Conservation (phyloP, 2,888 invertebrate species). For the Cyaniris semiargus region DNA sequence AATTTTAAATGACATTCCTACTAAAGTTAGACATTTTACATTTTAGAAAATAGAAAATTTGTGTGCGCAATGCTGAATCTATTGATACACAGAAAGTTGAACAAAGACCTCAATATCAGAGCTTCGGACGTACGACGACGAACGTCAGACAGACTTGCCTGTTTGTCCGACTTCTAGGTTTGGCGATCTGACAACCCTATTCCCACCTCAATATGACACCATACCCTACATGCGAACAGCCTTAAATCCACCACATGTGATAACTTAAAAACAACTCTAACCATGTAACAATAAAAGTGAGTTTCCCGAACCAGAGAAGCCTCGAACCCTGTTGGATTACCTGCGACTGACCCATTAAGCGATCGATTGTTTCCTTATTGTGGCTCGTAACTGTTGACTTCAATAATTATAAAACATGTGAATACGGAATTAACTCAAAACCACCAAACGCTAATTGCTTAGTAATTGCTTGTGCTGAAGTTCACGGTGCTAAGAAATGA, state of each 20-base stretch:
- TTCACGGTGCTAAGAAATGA: neutral
- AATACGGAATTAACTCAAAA: slow-evolving; percentile 21
- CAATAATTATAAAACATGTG: slow-evolving; percentile 56
- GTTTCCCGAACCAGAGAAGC: slow-evolving; percentile 50
- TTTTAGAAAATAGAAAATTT: too few relatives aligned
- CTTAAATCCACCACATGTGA: slow-evolving; percentile 51
- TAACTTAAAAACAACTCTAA: slow-evolving; percentile 55
- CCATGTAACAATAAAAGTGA: slow-evolving; percentile 58
- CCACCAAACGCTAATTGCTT: neutral
- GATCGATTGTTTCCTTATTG: slow-evolving; percentile 80
- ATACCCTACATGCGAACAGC: slow-evolving; percentile 53
- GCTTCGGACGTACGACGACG: too few relatives aligned
- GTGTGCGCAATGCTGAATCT: too few relatives aligned
- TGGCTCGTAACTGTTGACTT: slow-evolving; percentile 57
- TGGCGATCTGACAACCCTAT: neutral
- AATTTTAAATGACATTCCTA: too few relatives aligned
- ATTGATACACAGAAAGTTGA: too few relatives aligned
- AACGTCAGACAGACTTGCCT: neutral
- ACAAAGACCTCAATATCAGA: too few relatives aligned
- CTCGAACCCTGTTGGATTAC: slow-evolving; percentile 69
- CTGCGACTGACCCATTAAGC: slow-evolving; percentile 78
- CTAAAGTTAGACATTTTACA: too few relatives aligned
- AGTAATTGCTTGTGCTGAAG: neutral
- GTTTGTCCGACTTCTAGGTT: neutral
- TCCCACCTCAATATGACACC: slow-evolving; percentile 80